Evolutionary conservation across 2,888 invertebrate species (phyloP), one percentile per base, ranked within the genome.

Genomic region (Caenorhabditis uteleia): DNA sequence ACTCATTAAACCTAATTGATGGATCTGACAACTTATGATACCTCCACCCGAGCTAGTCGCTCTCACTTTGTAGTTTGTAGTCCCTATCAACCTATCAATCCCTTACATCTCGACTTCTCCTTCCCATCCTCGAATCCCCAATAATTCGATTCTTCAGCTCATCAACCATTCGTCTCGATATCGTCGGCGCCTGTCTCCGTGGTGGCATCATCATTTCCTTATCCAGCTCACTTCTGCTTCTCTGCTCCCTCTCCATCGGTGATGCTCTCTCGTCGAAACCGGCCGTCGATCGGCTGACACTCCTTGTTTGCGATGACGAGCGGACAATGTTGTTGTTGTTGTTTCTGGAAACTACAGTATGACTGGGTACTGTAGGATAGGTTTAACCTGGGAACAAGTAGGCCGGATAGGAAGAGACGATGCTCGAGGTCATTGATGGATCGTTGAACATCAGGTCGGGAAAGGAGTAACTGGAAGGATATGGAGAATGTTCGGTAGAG

Each of bases 401-500:
- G 78, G 70, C 65, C 83, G 69, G 33, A 80, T 50, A 74, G 14
- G 54, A 79, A 80, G 51, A 88, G 83, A 45, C 88, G 81, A 33
- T 86, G 87, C 84, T 93, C 93, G 51, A 93, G 89, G 81, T 91
- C 91, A 2, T 89, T 88, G 79, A 92, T 89, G 71, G 93, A 89
- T 85, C 91, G 89, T 86, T 91, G 89, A 86, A 92, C 90, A 83
- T 93, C 91, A 31, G 93, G 90, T 68, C 91, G 85, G 74, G 90
- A 89, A 77, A 92, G 83, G 57, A 95, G 85, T 8, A 90, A 88
- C 85, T 91, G 90, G 8, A 43, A 43, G 29, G 16, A n/a, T n/a
- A 20, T 25, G n/a, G n/a, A n/a, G n/a, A n/a, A n/a, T n/a, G n/a
- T n/a, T n/a, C n/a, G n/a, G n/a, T n/a, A n/a, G 26, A 1, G 16